phyloP scores from a whole-genome alignment of 2,888 invertebrate species.

The Rhagium mordax region DNA sequence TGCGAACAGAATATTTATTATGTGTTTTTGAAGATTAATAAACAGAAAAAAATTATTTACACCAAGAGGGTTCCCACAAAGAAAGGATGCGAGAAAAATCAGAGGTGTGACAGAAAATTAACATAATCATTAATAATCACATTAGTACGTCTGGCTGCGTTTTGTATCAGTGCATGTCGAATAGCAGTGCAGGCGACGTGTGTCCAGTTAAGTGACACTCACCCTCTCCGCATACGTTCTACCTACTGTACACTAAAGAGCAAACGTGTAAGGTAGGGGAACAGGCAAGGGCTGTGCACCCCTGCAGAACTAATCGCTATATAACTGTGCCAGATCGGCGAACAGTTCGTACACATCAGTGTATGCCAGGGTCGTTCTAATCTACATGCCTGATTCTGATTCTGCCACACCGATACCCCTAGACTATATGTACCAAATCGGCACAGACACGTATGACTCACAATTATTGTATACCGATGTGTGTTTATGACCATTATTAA shows the following conservation, averaged over 20 bases:
- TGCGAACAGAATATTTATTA: too few species aligned
- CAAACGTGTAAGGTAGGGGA: constrained; percentile 44
- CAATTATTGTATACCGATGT: constrained; percentile 42
- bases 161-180: constrained; percentile 33
- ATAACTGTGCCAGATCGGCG: constrained; percentile 63
- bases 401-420: constrained; percentile 51
- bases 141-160: constrained; percentile 46
- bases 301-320: constrained; percentile 65
- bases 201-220: constrained; percentile 61
- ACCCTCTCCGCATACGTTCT: constrained; percentile 41
- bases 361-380: constrained; percentile 57
- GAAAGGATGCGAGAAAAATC: not conserved
- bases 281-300: constrained; percentile 58
- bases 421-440: constrained; percentile 47
- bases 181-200: constrained; percentile 57
- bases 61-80: not conserved
- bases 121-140: constrained; percentile 52
- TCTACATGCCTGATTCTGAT: constrained; percentile 62
- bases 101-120: constrained; percentile 52
- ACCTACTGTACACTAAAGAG: constrained; percentile 44
- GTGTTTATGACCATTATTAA: constrained; percentile 47
- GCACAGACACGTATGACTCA: constrained; percentile 49
- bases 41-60: not conserved
- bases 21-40: too few species aligned
- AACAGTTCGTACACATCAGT: constrained; percentile 60